Base-by-base conservation (phyloP, 2,888 invertebrate species). In the Heliconius charithonia region DNA sequence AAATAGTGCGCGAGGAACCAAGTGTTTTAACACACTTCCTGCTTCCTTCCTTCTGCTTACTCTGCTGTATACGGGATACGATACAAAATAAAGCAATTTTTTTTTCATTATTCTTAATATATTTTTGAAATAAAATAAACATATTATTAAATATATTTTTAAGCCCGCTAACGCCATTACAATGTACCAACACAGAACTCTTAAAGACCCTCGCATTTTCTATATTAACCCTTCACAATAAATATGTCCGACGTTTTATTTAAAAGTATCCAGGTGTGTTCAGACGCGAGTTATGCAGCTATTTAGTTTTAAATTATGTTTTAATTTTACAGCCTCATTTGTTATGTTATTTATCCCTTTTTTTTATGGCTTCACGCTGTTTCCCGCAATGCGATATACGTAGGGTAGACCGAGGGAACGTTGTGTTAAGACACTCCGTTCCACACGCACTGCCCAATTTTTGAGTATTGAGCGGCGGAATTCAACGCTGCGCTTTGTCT, bases 141-240 rank as follows among this genome's bases (percentile, higher is more conserved):
- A 6, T 32, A 32, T 6, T 32, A 32, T 32, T 32, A 32, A 0
- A 3, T 29, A 29, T 2, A 29, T 29, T 2, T 22, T 29, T 27
- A 16, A 72, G 13, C 25, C 51, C 75, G 80, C 80, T 66, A 16
- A 9, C 27, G 51, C 71, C 25, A 22, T 19, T 62, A 25, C 25
- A 75, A 75, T 69, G 25, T 66, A 62, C 56, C 70, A 32, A 1
- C 13, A 1, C 16, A 41, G 6, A 77, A 65, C 72, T 75, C 71
- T 82, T 82, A 83, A 83, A 82, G 82, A 80, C 82, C 77, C 82
- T 73, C 81, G 82, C 85, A 84, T 85, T 85, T 84, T 82, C 83
- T 82, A 84, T 86, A 85, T 86, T 87, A 88, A 87, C 88, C 88
- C 87, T 85, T 84, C 80, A 84, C 86, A 84, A 88, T 89, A 89